A percentile compares a stretch with the other conserved stretches of the same genome.
phyloP scores from a whole-genome alignment of 2,888 invertebrate genomes.

The Tholera decimalis region DNA sequence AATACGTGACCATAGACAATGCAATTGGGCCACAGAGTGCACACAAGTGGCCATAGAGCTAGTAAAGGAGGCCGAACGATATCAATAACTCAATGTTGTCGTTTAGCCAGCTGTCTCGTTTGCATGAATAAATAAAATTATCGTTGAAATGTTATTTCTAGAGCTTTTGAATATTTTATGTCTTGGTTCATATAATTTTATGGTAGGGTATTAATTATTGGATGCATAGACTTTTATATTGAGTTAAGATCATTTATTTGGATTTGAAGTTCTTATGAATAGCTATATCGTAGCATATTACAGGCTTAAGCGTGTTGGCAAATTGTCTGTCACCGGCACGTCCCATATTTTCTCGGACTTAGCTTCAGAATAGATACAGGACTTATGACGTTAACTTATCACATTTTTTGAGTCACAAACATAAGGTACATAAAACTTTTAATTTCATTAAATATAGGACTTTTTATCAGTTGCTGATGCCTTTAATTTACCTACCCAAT shows the following conservation, averaged over 20 bases:
- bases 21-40: constrained; percentile 57
- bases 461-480: too few relatives aligned
- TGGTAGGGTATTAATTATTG: constrained; percentile 10
- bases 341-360: neutral
- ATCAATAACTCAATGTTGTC: constrained; percentile 72
- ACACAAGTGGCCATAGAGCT: constrained; percentile 61
- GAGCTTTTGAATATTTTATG: constrained; percentile 30
- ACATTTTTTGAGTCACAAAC: constrained; percentile 9
- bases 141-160: constrained; percentile 49
- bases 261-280: neutral
- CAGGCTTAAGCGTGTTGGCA: constrained; percentile 1
- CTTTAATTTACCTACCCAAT: too few relatives aligned
- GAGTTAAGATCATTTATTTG: neutral
- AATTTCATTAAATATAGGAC: too few relatives aligned
- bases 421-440: constrained; percentile 4
- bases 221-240: constrained; percentile 1
- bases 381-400: neutral
- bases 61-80: constrained; percentile 61
- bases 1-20: constrained; percentile 89
- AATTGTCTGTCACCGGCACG: constrained; percentile 10
- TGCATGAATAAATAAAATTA: constrained; percentile 64
- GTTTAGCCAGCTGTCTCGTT: constrained; percentile 78
- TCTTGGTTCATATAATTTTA: constrained; percentile 17
- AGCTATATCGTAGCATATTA: neutral
- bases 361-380: neutral